These are phyloP conservation scores for Scaptomyza polygonia DNA, from an alignment of 2,888 invertebrate species.

Conservation along the genomic window DNA sequence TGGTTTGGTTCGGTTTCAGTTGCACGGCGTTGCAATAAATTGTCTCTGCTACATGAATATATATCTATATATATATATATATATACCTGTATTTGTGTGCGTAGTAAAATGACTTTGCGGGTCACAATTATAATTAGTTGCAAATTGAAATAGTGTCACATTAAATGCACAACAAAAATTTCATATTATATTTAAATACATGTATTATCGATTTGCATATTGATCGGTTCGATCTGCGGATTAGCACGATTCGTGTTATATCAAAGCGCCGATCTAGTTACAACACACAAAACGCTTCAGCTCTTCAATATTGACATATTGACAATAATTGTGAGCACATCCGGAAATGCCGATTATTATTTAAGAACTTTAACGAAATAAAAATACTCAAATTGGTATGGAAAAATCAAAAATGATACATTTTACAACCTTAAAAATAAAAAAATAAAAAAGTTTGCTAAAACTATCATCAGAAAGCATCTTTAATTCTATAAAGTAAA, in stretches of 20 bases:
- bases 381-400: too few relatives aligned
- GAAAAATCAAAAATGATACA: too few relatives aligned
- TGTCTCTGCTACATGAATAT: slow-evolving; percentile 39
- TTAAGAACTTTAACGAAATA: too few relatives aligned
- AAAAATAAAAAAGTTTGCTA: too few relatives aligned
- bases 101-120: slow-evolving; percentile 62
- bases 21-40: slow-evolving; percentile 53
- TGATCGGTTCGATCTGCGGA: slow-evolving; percentile 13
- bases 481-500: too few relatives aligned
- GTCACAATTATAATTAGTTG: slow-evolving; percentile 55
- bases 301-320: background rate
- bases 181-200: background rate
- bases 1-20: slow-evolving; percentile 29
- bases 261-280: background rate
- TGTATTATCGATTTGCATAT: slow-evolving; percentile 23
- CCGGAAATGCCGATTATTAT: slow-evolving; percentile 69
- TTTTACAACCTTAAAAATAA: too few relatives aligned
- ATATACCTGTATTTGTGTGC: slow-evolving; percentile 16
- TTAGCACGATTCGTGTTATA: slow-evolving; percentile 35
- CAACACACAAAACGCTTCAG: background rate
- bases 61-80: background rate
- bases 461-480: too few relatives aligned
- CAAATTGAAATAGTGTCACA: slow-evolving; percentile 59
- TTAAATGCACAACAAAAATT: slow-evolving; percentile 34
- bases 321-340: slow-evolving; percentile 17